A percentile compares a stretch with the other conserved stretches of the same genome.
Evolutionary conservation across 1,140 invertebrate genomes (phyloP).

Genomic region (Nymphalis io): DNA sequence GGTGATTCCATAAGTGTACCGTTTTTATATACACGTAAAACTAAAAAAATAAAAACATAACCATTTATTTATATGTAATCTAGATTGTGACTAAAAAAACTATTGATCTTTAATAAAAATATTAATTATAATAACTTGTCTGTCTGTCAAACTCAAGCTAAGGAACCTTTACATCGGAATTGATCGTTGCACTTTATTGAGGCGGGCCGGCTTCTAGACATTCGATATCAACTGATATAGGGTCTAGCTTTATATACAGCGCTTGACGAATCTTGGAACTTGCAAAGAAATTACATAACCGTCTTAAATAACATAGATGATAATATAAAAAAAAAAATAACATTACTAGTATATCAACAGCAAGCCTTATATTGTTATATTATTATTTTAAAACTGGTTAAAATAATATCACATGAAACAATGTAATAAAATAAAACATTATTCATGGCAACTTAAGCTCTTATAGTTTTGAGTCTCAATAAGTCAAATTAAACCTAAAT

Average conservation of each 20-base stretch:
- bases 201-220: conserved; percentile 58
- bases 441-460: no score
- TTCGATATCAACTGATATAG: conserved; percentile 68
- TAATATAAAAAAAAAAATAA: no score
- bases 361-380: no score
- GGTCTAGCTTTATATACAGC: conserved; percentile 46
- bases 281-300: conserved; percentile 5
- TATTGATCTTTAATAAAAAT: conserved; percentile 23
- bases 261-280: conserved; percentile 48
- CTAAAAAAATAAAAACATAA: background rate
- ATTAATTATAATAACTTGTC: conserved; percentile 42
- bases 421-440: no score
- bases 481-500: no score
- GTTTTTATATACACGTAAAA: background rate
- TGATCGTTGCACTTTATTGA: conserved; percentile 68
- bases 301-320: no score
- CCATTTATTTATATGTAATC: background rate
- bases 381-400: no score
- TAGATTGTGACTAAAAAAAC: background rate
- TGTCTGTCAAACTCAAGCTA: conserved; percentile 35
- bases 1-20: no score
- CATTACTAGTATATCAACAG: no score
- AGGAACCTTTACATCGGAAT: conserved; percentile 45
- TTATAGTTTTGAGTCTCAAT: no score
- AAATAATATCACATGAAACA: no score